Percentiles rank a stretch among this genome's conserved stretches.
Conservation (phyloP, 1,140 invertebrate genomes). For the Scaptomyza hsui region DNA sequence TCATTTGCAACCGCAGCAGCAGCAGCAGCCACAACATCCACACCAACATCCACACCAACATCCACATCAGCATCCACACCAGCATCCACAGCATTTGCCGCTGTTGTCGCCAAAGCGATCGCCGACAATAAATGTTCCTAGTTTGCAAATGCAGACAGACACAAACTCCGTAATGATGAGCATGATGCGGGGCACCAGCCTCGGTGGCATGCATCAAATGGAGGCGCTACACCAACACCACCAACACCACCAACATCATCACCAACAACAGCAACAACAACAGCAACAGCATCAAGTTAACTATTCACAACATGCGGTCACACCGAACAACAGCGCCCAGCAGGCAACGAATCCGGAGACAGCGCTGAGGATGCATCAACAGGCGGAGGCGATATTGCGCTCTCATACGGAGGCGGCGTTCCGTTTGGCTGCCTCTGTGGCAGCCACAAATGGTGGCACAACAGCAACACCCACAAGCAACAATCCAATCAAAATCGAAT, state of each 20-base stretch:
- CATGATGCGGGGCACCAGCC: conserved; percentile 61
- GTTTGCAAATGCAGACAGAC: conserved; percentile 63
- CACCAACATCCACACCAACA: conserved; percentile 41
- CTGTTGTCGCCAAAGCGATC: too few species aligned
- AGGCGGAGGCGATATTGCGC: conserved; percentile 91
- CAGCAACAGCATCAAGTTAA: conserved; percentile 84
- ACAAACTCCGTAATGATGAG: conserved; percentile 83
- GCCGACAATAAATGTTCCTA: conserved; percentile 76
- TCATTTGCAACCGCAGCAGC: conserved; percentile 20
- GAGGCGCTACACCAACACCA: conserved; percentile 85
- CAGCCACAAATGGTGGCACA: conserved; percentile 71
- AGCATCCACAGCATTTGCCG: conserved; percentile 83
- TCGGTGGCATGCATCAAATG: conserved; percentile 63
- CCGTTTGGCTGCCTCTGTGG: conserved; percentile 89
- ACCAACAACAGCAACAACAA: conserved; percentile 84
- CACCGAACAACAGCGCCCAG: conserved; percentile 72
- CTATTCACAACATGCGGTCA: conserved; percentile 85
- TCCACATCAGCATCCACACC: conserved; percentile 85
- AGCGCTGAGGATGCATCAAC: conserved; percentile 89
- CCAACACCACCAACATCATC: conserved; percentile 85
- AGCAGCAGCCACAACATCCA: conserved; percentile 41
- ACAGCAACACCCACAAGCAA: conserved; percentile 6
- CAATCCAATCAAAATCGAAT: conserved; percentile 52
- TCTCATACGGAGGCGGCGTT: conserved; percentile 93
- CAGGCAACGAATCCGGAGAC: conserved; percentile 85